Percentiles rank a stretch among this genome's conserved stretches.
phyloP scores from a whole-genome alignment of 2,113 vertebrate genomes.

The Anguilla japonica region DNA sequence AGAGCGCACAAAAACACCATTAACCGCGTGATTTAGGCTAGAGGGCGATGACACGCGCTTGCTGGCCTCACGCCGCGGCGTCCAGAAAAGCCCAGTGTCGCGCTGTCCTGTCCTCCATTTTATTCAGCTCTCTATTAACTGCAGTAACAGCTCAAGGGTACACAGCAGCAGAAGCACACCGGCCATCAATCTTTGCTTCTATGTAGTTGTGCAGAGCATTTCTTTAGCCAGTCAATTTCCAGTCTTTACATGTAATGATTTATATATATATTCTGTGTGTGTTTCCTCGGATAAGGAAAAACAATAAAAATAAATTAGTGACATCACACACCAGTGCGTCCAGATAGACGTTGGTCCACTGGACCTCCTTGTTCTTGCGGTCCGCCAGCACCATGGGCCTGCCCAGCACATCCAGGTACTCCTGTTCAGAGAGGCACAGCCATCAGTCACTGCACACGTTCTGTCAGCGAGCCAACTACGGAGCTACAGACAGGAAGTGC shows the following conservation, averaged over 20 bases:
- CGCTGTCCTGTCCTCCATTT: neutral
- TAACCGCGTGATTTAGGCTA: neutral
- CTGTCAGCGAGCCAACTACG: neutral
- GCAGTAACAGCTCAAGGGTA: neutral
- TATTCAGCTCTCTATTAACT: neutral
- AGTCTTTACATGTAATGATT: too few relatives aligned
- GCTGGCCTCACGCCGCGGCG: neutral
- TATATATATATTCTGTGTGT: too few relatives aligned
- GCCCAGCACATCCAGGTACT: conserved; percentile 95
- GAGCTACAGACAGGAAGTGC: neutral
- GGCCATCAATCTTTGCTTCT: too few relatives aligned
- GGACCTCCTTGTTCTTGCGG: conserved; percentile 84
- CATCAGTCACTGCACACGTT: neutral
- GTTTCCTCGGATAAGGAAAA: too few relatives aligned
- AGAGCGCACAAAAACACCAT: neutral
- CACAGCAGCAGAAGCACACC: neutral
- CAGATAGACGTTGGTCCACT: conserved; percentile 97
- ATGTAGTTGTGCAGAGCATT: too few relatives aligned
- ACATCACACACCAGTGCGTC: conserved; percentile 85
- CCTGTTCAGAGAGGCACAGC: conserved; percentile 62
- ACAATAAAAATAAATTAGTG: neutral
- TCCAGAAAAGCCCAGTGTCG: neutral
- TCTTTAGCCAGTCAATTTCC: too few relatives aligned
- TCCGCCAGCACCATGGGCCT: conserved; percentile 92
- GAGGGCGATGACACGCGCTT: neutral